Conservation (phyloP, 2,888 invertebrate genomes). For the Limnephilus auricula region DNA sequence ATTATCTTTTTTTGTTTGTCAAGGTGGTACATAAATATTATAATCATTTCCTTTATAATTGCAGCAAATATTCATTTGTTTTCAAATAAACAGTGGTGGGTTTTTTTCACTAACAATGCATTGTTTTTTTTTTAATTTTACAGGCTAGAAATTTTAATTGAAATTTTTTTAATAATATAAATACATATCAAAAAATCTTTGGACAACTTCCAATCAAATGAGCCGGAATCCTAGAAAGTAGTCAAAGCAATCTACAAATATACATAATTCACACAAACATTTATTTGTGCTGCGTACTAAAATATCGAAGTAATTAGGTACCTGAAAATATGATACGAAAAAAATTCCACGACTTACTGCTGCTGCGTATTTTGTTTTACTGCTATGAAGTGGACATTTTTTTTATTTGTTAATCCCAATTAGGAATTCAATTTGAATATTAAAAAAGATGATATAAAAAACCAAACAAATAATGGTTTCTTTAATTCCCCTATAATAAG, state of each 20-base stretch:
- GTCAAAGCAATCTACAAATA: not conserved
- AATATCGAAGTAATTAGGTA: not conserved
- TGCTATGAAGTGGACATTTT: not conserved
- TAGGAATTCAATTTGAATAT: not conserved
- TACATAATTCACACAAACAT: not conserved
- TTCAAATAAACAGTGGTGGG: not conserved
- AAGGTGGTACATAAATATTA: not conserved
- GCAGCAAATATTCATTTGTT: too few species aligned
- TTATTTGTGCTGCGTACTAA: not conserved
- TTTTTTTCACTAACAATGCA: not conserved
- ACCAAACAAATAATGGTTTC: not conserved
- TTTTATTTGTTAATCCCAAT: not conserved
- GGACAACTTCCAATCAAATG: slow-evolving; percentile 28
- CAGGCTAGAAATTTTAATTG: not conserved
- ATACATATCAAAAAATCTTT: slow-evolving; percentile 3
- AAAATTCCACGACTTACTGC: not conserved
- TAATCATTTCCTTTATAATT: not conserved
- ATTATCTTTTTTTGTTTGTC: not conserved
- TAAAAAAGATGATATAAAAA: not conserved
- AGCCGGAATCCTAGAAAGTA: slow-evolving; percentile 10
- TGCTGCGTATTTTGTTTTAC: not conserved
- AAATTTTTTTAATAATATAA: not conserved
- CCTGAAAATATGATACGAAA: not conserved
- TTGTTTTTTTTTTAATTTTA: not conserved
- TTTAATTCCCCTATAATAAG: not conserved